Evolutionary conservation across 2,797 vertebrate species (phyloP), one percentile per base, ranked within the genome.

Genomic region (Phylloscopus collybita): DNA sequence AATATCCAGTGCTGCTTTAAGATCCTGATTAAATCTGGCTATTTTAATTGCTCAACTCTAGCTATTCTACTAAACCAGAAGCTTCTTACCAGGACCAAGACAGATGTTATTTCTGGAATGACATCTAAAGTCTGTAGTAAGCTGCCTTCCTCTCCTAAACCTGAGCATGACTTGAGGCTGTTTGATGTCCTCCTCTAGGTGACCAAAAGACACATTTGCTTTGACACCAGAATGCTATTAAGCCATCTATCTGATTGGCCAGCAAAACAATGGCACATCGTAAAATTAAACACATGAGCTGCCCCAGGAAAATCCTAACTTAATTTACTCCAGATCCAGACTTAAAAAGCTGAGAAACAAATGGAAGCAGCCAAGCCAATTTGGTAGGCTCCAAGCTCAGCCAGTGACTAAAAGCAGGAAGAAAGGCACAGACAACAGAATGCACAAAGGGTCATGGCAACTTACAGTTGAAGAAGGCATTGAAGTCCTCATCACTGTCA

Each of bases 401-500:
- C 2, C 59, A 66, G 36, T 21, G 21, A 40, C 25, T 36, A n/a
- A n/a, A 64, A 64, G 30, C 6, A 70, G n/a, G 15, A 78, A 32
- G 36, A 47, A 62, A 49, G 15, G 38, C 30, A 65, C 21, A 57
- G 23, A 67, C 5, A 90, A 59, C 5, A 83, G 30, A n/a, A 49
- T 23, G 62, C 23, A 72, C 16, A 18, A 34, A 45, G 64, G 27
- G 11, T 19, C 29, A 88, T 4, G 65, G 32, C 81, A 62, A 98
- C 98, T 98, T 97, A 99, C 99, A 98, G 86, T 98, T 98, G 97
- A 99, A 99, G 97, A 98, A 99, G n/a, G 97, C 97, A 90, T 98
- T 99, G 98, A 99, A 99, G 96, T 99, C 99, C 87, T 99, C 99
- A 23, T 99, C 99, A 3, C 98, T 99, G 96, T 99, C 99, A 92